These are phyloP conservation scores for Antechinus stuartii DNA, from an alignment of 2,113 vertebrate species.

Conservation along the genomic window DNA sequence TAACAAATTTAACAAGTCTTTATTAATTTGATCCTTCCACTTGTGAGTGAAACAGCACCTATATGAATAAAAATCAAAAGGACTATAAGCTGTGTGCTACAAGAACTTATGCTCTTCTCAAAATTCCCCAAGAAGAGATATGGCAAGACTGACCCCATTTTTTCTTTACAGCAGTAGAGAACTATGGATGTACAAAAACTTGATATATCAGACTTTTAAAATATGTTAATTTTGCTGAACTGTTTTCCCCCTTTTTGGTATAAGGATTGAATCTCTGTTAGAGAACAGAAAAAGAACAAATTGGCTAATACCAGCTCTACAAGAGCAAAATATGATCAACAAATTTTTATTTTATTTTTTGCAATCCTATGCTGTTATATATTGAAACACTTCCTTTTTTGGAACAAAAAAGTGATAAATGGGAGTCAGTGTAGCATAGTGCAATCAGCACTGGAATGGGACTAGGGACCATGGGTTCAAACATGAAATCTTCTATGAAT, in stretches of 20 bases:
- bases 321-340: background rate
- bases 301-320: background rate
- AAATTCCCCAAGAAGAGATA: background rate
- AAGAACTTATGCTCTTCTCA: background rate
- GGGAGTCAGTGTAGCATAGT: background rate
- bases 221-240: background rate
- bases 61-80: too few species aligned
- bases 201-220: background rate
- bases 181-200: background rate
- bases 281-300: background rate
- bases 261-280: background rate
- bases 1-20: too few species aligned
- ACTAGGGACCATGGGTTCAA: background rate
- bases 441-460: background rate
- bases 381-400: background rate
- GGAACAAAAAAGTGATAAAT: background rate
- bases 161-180: background rate
- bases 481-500: background rate
- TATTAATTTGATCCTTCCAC: too few species aligned
- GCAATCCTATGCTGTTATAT: background rate
- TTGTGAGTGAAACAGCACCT: too few species aligned
- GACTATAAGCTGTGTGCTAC: background rate
- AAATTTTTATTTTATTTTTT: background rate
- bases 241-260: background rate
- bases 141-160: background rate